Evolutionary conservation across 2,888 invertebrate genomes (phyloP).

Genomic region (Oxyteleia sp.): DNA sequence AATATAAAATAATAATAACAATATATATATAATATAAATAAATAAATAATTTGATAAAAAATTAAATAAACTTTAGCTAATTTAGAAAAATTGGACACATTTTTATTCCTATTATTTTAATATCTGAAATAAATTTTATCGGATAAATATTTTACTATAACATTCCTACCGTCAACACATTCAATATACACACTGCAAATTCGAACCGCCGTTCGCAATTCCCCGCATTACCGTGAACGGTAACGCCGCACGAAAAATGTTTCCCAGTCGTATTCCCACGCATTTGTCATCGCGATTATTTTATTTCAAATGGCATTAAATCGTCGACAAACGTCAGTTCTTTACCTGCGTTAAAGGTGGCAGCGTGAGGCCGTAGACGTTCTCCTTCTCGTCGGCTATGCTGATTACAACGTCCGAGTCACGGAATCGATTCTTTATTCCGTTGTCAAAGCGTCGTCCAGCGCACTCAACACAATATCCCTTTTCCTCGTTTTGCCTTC

Average conservation of each 20-base stretch:
- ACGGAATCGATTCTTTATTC: constrained; percentile 44
- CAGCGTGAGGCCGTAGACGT: constrained; percentile 80
- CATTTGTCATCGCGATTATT: constrained; percentile 23
- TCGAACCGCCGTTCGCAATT: background rate
- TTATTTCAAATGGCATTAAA: constrained; percentile 37
- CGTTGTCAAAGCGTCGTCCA: constrained; percentile 40
- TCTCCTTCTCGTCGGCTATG: constrained; percentile 36
- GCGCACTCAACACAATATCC: constrained; percentile 48
- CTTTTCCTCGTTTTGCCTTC: constrained; percentile 7
- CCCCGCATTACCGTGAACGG: background rate
- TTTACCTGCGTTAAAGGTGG: constrained; percentile 85
- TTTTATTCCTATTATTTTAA: too few relatives aligned
- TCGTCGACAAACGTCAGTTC: constrained; percentile 45
- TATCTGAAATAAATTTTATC: too few relatives aligned
- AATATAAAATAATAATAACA: too few relatives aligned
- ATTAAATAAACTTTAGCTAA: too few relatives aligned
- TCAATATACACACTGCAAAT: too few relatives aligned
- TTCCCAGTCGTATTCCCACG: background rate
- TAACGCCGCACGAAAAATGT: too few relatives aligned
- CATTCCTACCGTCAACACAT: too few relatives aligned
- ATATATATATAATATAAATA: too few relatives aligned
- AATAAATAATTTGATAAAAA: too few relatives aligned
- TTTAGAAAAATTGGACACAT: too few relatives aligned
- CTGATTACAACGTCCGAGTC: constrained; percentile 41
- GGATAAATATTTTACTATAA: too few relatives aligned